Conservation (phyloP, 2,888 invertebrate genomes). For the Agrypnus murinus region DNA sequence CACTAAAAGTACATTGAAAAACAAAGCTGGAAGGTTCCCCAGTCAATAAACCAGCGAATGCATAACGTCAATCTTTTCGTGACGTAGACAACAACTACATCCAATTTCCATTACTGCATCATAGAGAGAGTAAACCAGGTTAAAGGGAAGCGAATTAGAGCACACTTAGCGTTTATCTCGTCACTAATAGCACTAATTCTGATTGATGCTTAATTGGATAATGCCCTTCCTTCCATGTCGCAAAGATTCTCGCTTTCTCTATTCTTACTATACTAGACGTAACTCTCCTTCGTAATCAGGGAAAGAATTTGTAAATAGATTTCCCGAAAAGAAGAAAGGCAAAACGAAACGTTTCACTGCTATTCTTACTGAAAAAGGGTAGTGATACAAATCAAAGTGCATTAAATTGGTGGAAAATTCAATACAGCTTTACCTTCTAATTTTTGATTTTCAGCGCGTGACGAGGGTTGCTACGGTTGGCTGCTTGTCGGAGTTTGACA, state of each 20-base stretch:
- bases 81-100: conserved; percentile 55
- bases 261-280: conserved; percentile 34
- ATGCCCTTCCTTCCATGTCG: conserved; percentile 59
- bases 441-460: conserved; percentile 36
- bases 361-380: background rate
- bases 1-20: background rate
- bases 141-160: conserved; percentile 58
- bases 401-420: conserved; percentile 35
- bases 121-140: conserved; percentile 57
- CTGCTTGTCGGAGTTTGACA: conserved; percentile 19
- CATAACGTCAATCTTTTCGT: conserved; percentile 46
- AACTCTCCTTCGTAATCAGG: conserved; percentile 38
- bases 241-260: conserved; percentile 45
- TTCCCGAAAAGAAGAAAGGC: conserved; percentile 17
- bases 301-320: conserved; percentile 28
- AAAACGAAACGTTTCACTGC: conserved; percentile 5
- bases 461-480: conserved; percentile 33
- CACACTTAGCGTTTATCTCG: conserved; percentile 65
- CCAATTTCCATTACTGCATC: conserved; percentile 60
- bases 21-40: too few relatives aligned
- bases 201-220: conserved; percentile 69
- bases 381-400: conserved; percentile 26
- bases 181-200: conserved; percentile 68
- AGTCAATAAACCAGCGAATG: conserved; percentile 24
- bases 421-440: conserved; percentile 31